Conservation (phyloP, 2,888 invertebrate species). For the Orthosia incerta region DNA sequence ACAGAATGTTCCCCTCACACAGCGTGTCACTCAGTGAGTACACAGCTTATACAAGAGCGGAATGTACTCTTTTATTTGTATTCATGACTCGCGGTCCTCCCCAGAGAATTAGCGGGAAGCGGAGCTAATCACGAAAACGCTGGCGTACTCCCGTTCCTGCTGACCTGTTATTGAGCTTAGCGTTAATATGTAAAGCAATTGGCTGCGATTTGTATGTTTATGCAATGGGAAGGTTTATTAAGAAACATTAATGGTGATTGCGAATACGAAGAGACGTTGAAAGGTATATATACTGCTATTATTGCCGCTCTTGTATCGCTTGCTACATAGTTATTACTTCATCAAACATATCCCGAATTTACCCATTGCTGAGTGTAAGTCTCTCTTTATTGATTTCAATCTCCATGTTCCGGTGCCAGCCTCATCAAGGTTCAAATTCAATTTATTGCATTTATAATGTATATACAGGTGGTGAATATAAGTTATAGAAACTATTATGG, state of each 20-base stretch:
- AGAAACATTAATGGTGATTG: constrained; percentile 10
- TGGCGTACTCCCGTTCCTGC: constrained; percentile 52
- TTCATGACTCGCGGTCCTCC: constrained; percentile 60
- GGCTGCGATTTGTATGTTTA: constrained; percentile 30
- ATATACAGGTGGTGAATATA: too few species aligned
- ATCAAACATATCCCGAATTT: too few species aligned
- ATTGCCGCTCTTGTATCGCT: too few species aligned
- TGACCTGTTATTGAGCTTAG: constrained; percentile 43
- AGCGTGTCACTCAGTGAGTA: constrained; percentile 18
- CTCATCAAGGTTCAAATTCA: too few species aligned
- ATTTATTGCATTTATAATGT: too few species aligned
- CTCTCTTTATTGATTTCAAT: too few species aligned
- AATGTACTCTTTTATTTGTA: constrained; percentile 64
- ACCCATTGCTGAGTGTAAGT: too few species aligned
- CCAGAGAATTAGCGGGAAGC: constrained; percentile 57
- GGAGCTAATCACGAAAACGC: constrained; percentile 64
- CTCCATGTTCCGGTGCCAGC: too few species aligned
- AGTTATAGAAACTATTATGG: too few species aligned
- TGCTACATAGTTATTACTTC: background rate
- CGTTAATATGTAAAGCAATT: constrained; percentile 58
- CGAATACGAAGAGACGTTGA: too few species aligned
- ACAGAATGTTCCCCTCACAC: background rate
- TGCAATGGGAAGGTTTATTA: constrained; percentile 11
- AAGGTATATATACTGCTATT: too few species aligned
- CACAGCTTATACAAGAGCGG: constrained; percentile 43